Conservation (phyloP, 2,888 invertebrate species). For the Nasonia oneida region DNA sequence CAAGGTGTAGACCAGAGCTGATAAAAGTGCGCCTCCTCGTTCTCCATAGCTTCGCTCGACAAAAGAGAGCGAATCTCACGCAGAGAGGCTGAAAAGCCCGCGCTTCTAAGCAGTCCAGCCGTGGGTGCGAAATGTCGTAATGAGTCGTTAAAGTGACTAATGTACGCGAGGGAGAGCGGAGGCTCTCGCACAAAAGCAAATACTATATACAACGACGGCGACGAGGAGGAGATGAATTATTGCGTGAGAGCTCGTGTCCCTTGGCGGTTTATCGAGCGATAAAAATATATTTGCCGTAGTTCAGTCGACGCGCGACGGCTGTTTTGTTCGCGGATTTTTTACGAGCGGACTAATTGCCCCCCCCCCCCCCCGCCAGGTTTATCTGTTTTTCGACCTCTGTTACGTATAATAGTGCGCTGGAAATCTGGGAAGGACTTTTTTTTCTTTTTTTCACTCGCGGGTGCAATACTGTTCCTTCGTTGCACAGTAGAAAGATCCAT, state of each 20-base stretch:
- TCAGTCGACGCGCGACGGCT: too few species aligned
- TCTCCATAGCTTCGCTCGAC: neutral
- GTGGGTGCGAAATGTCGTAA: constrained; percentile 77
- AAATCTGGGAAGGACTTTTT: constrained; percentile 24
- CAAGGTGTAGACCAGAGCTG: neutral
- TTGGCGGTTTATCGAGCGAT: neutral
- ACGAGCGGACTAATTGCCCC: constrained; percentile 9
- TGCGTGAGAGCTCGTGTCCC: neutral
- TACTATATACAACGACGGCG: constrained; percentile 14
- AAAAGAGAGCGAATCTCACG: constrained; percentile 2
- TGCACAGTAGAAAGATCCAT: neutral
- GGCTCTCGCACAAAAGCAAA: constrained; percentile 43
- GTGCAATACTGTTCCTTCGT: neutral
- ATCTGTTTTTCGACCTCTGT: constrained; percentile 49
- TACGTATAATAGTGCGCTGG: neutral
- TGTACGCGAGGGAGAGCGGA: neutral
- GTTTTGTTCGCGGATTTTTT: constrained; percentile 10
- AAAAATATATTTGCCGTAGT: constrained; percentile 29
- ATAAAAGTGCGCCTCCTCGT: too few species aligned
- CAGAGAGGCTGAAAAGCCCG: neutral
- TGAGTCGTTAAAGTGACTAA: constrained; percentile 75
- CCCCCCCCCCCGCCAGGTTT: neutral
- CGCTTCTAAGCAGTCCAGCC: neutral
- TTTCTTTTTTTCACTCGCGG: neutral
- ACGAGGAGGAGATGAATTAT: constrained; percentile 12